A percentile compares a stretch with the other conserved stretches of the same genome.
Evolutionary conservation across 1,140 invertebrate species (phyloP).

Genomic region (Antheraea mylitta): DNA sequence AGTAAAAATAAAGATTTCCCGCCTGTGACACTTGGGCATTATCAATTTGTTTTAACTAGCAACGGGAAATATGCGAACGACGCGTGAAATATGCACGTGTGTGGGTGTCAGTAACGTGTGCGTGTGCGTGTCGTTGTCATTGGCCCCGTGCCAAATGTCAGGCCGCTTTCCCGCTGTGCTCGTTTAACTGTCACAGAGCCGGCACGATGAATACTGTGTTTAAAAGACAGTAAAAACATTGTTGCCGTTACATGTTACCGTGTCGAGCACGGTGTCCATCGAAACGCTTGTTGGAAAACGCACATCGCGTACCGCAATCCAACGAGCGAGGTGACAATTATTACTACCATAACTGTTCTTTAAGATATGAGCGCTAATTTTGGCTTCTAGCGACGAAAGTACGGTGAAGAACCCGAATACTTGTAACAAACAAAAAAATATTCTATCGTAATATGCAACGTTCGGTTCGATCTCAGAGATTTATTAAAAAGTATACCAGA

Average conservation of each 20-base stretch:
- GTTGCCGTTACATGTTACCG: neutral
- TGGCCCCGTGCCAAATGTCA: conserved; percentile 39
- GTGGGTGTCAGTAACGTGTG: conserved; percentile 27
- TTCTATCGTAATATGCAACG: neutral
- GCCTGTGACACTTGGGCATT: conserved; percentile 68
- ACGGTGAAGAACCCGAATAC: conserved; percentile 32
- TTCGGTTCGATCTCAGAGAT: neutral
- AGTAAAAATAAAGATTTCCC: conserved; percentile 63
- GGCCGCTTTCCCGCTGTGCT: conserved; percentile 15
- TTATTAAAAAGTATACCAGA: neutral
- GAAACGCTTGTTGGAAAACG: conserved; percentile 23
- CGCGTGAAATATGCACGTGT: conserved; percentile 25
- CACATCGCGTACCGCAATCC: conserved; percentile 9
- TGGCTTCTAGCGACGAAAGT: conserved; percentile 43
- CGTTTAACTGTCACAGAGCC: neutral
- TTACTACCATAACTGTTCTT: conserved; percentile 58
- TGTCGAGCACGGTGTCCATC: conserved; percentile 3
- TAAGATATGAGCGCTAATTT: conserved; percentile 56
- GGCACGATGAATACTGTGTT: neutral
- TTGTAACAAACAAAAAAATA: neutral
- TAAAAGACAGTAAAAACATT: neutral
- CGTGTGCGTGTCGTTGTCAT: conserved; percentile 26
- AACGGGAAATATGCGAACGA: conserved; percentile 47
- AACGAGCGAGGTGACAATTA: conserved; percentile 47
- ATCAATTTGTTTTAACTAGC: conserved; percentile 72